These are phyloP conservation scores for Nibea coibor DNA, from an alignment of 2,113 vertebrate genomes.

Conservation along the genomic window DNA sequence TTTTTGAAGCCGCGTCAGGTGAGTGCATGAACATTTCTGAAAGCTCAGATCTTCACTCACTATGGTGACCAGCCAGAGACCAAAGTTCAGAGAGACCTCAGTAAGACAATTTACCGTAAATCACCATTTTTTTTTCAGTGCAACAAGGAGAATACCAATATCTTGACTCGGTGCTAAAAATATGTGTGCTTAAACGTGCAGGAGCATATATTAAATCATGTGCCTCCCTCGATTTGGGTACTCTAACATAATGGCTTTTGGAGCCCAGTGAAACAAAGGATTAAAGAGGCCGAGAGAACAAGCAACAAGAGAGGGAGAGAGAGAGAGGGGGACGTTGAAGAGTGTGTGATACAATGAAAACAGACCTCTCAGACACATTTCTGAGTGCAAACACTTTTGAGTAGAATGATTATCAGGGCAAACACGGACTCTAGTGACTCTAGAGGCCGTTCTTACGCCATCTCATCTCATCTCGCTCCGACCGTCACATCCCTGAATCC, in stretches of 20 bases:
- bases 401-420: constrained; percentile 57
- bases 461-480: constrained; percentile 18
- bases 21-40: not conserved
- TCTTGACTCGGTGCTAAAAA: not conserved
- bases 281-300: constrained; percentile 31
- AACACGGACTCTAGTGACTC: constrained; percentile 53
- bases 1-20: not conserved
- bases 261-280: constrained; percentile 63
- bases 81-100: not conserved
- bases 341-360: constrained; percentile 67
- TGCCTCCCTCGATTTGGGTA: constrained; percentile 35
- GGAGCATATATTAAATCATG: constrained; percentile 34
- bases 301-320: not conserved
- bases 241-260: constrained; percentile 68
- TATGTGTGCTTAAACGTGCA: not conserved
- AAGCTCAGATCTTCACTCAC: not conserved
- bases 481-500: constrained; percentile 7
- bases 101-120: not conserved
- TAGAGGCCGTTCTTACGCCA: constrained; percentile 51
- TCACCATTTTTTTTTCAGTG: not conserved
- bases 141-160: constrained; percentile 1
- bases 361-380: constrained; percentile 66
- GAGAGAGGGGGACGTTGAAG: constrained; percentile 41
- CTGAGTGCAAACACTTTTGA: constrained; percentile 68
- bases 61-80: not conserved